Evolutionary conservation across 2,888 invertebrate genomes (phyloP).

Genomic region (Palloptera scutellata): DNA sequence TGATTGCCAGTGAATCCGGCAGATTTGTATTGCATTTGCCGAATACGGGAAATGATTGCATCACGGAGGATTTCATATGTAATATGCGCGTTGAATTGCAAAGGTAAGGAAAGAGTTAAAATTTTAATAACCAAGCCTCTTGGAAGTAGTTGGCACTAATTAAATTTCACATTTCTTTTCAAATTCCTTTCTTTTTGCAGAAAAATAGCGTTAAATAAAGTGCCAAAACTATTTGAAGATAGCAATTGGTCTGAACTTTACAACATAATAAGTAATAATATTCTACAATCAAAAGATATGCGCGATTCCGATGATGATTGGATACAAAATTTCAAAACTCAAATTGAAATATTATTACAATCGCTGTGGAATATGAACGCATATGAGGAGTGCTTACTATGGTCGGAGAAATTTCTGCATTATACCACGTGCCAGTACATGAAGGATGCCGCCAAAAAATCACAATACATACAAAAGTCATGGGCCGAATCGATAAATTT

Average conservation of each 20-base stretch:
- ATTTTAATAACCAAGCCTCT: background rate
- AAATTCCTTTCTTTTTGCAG: constrained; percentile 22
- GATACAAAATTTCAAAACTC: constrained; percentile 38
- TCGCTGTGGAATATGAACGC: constrained; percentile 37
- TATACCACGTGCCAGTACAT: constrained; percentile 76
- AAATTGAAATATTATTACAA: constrained; percentile 39
- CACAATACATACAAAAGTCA: constrained; percentile 63
- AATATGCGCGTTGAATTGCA: constrained; percentile 16
- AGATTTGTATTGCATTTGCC: constrained; percentile 33
- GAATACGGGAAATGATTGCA: constrained; percentile 27
- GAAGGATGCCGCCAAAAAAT: constrained; percentile 56
- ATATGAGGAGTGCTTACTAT: constrained; percentile 71
- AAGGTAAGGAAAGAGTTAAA: constrained; percentile 20
- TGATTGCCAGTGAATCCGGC: constrained; percentile 7
- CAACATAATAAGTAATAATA: constrained; percentile 34
- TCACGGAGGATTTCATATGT: constrained; percentile 22
- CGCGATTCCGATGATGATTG: constrained; percentile 33
- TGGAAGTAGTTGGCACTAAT: no score
- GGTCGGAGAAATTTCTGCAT: constrained; percentile 79
- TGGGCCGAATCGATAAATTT: constrained; percentile 66
- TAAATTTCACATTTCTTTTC: no score
- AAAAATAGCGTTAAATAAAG: constrained; percentile 37
- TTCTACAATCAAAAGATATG: constrained; percentile 27
- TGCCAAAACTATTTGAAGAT: constrained; percentile 36
- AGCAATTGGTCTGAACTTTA: constrained; percentile 34